phyloP scores from a whole-genome alignment of 2,113 vertebrate species.

The rat (Rattus norvegicus) region DNA sequence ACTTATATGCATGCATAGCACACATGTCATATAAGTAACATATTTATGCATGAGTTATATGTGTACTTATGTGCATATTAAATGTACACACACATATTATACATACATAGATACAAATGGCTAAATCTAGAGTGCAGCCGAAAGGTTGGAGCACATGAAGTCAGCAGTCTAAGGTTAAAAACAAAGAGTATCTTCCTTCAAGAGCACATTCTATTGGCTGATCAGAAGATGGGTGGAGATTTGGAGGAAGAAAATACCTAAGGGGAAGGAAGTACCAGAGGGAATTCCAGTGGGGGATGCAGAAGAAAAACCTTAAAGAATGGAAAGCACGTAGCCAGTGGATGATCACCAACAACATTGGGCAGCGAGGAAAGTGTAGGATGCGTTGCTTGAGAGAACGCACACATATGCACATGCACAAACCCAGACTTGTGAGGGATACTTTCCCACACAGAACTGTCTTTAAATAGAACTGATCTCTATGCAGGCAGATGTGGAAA shows the following conservation, averaged over 20 bases:
- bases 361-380: not conserved
- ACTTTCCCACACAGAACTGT: not conserved
- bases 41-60: not conserved
- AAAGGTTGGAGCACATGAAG: not conserved
- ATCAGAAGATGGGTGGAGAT: not conserved
- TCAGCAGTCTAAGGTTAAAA: not conserved
- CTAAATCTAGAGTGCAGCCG: not conserved
- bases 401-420: too few species aligned
- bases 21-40: not conserved
- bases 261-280: not conserved
- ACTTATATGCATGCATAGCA: not conserved
- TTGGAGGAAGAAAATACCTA: not conserved
- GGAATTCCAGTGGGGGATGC: not conserved
- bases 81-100: not conserved
- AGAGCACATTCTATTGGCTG: not conserved
- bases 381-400: not conserved
- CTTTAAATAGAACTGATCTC: not conserved
- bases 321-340: too few species aligned
- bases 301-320: not conserved
- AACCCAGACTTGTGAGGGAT: not conserved
- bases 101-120: not conserved
- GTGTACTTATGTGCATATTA: not conserved
- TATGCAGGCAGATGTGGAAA: not conserved
- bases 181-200: not conserved
- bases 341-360: accelerated